Evolutionary conservation across 2,797 vertebrate genomes (phyloP), one percentile per base, ranked within the genome.

Genomic region (Sebastes diaconus): DNA sequence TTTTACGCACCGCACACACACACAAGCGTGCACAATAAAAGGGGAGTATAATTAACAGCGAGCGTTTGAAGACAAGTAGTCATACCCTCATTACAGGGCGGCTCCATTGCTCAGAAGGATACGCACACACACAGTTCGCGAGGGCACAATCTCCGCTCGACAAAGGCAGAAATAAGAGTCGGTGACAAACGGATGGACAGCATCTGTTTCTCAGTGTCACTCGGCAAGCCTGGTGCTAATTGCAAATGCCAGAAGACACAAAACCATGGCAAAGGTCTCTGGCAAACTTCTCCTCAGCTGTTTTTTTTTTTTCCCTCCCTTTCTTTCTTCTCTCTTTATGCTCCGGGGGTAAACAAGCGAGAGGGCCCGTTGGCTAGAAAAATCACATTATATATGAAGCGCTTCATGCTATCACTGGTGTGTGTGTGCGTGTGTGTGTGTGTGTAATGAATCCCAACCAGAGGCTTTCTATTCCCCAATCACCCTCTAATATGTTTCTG

Each of bases 341-440:
- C 94, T 95, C 42, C 83, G 14, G 93, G 95, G 93, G 90, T 96
- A 95, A 96, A 95, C 94, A 95, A 93, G 90, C 66, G 72, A 69
- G 42, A 84, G 77, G 81, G 77, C 91, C 93, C 85, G 16, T 34
- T 87, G 88, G 90, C 90, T 54, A 91, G 77, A 86, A 87, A 86
- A 92, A 93, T 85, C 87, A 87, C 82, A 92, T 95, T 94, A 92
- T 91, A 92, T 86, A 88, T 87, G 84, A 86, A 88, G 81, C 63
- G 24, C 63, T 86, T 88, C 72, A 88, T 85, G 72, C 68, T 72
- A 79, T 79, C 79, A 65, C 77, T 59, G 63, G 4, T 68, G 4
- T 69, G 77, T 85, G 64, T 69, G 36, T 13, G 32, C 2, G 22
- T 24, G 69, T 88, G 79, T 85, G 69, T 79, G 4, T 85, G 81